Base-by-base conservation (phyloP, 1,140 invertebrate species). In the Venturia canescens region DNA sequence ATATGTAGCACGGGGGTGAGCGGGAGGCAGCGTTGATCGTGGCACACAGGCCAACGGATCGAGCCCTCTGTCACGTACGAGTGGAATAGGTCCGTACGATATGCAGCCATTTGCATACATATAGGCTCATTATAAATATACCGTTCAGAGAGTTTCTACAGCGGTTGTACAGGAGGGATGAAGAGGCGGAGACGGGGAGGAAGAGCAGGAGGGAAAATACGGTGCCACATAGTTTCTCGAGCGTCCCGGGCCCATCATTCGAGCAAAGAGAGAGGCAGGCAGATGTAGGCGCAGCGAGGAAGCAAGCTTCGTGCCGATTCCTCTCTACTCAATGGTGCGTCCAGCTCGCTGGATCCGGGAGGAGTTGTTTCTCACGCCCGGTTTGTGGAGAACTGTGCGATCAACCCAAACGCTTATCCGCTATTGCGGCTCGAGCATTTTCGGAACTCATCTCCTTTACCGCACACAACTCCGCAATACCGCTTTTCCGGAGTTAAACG, bases 61-160 rank as follows among this genome's bases (percentile, higher is more conserved):
- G 80, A 81, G 85, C 85, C 84, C 86, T 88, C 87, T 87, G 85
- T 88, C 89, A 88, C 88, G 86, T 87, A 84, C 87, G 86, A 88
- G 86, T 86, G 86, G 88, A 87, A 89, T 90, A 88, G 89, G 86
- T 89, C 86, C 84, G 87, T 88, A 88, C 88, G 89, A 90, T 90
- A 89, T 90, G 90, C 89, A 88, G 85, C 90, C 90, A 91, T 92
- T 92, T 92, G 91, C 91, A 92, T 92, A 92, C 89, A 92, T 92
- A 92, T 92, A 91, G 90, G 90, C 86, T 91, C 90, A 92, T 91
- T 92, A 92, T 90, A 90, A 91, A 91, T 91, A 91, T 90, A 92
- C 89, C 88, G 86, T 87, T 85, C 89, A 57, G 53, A 74, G 82
- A 81, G 80, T 82, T 80, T 60, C 78, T 80, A 78, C 63, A 63